These are phyloP conservation scores for Aphelinus certus DNA, from an alignment of 1,140 invertebrate species.

Conservation along the genomic window DNA sequence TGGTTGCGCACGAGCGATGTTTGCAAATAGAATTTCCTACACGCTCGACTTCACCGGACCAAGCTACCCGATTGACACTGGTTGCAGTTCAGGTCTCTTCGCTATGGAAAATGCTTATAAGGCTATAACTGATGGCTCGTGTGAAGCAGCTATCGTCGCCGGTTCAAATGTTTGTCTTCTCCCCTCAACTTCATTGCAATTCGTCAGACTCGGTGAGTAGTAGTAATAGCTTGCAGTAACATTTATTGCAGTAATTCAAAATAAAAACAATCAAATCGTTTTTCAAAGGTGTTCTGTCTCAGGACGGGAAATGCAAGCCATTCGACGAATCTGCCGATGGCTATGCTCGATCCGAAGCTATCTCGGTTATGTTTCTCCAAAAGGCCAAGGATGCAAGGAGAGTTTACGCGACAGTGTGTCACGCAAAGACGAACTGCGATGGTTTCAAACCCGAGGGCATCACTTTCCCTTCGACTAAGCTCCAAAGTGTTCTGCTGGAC, in stretches of 20 bases:
- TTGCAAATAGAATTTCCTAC: conserved; percentile 84
- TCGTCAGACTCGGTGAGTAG: conserved; percentile 50
- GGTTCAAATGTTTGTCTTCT: conserved; percentile 80
- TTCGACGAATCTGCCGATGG: conserved; percentile 71
- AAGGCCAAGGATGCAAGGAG: conserved; percentile 66
- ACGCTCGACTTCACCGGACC: conserved; percentile 74
- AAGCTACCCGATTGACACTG: conserved; percentile 83
- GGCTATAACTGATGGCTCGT: conserved; percentile 76
- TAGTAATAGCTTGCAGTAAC: no score
- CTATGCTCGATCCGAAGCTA: conserved; percentile 72
- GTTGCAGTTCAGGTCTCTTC: conserved; percentile 84
- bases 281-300: conserved; percentile 49
- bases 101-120: conserved; percentile 81
- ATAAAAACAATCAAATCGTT: not conserved
- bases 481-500: conserved; percentile 15
- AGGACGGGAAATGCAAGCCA: conserved; percentile 73
- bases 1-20: conserved; percentile 82
- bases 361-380: conserved; percentile 71
- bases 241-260: no score
- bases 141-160: conserved; percentile 85
- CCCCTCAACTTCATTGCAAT: conserved; percentile 82
- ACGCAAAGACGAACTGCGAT: conserved; percentile 72
- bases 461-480: conserved; percentile 59
- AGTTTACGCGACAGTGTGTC: conserved; percentile 70
- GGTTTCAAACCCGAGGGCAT: conserved; percentile 67